These are phyloP conservation scores for Biston stratarius DNA, from an alignment of 2,888 invertebrate genomes.

Conservation along the genomic window DNA sequence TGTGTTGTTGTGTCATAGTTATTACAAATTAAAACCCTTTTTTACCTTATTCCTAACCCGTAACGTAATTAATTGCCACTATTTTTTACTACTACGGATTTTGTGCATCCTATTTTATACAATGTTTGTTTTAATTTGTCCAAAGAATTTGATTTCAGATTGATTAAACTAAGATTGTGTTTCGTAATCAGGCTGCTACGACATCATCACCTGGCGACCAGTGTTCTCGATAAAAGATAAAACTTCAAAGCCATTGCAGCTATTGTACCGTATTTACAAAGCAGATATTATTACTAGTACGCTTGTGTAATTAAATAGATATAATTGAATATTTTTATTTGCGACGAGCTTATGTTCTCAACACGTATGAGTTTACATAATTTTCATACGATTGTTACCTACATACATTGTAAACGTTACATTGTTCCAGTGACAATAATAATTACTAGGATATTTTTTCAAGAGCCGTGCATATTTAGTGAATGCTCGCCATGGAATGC, in stretches of 20 bases:
- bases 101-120: too few relatives aligned
- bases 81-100: too few relatives aligned
- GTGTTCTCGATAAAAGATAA: neutral
- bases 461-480: neutral
- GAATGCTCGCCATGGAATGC: too few relatives aligned
- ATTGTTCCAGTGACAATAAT: slow-evolving; percentile 38
- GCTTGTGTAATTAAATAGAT: neutral
- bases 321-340: neutral
- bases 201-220: too few relatives aligned
- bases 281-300: neutral
- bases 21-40: too few relatives aligned
- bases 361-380: slow-evolving; percentile 26
- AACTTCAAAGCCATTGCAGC: neutral
- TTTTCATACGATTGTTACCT: slow-evolving; percentile 25
- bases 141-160: too few relatives aligned
- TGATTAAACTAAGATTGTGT: too few relatives aligned
- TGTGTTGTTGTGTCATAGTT: too few relatives aligned
- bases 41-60: too few relatives aligned
- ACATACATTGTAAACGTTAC: slow-evolving; percentile 31
- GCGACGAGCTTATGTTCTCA: neutral
- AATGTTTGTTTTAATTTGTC: too few relatives aligned
- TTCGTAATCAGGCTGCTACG: too few relatives aligned
- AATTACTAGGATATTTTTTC: neutral
- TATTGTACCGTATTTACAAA: slow-evolving; percentile 3
- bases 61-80: too few relatives aligned